Evolutionary conservation across 1,140 invertebrate genomes (phyloP).

Genomic region (Campoletis sonorensis): DNA sequence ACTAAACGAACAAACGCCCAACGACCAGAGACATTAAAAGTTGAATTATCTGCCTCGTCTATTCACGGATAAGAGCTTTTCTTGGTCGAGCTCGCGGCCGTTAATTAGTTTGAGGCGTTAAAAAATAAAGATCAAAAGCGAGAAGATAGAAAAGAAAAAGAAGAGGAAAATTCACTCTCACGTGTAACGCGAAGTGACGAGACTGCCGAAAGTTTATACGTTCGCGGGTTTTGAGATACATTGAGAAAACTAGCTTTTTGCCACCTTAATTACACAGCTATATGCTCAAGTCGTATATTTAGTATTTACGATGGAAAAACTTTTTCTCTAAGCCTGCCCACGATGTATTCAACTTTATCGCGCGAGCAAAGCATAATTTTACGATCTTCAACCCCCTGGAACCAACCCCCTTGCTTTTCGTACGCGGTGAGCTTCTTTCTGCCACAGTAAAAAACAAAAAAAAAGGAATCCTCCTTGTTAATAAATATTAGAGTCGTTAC

Average conservation of each 20-base stretch:
- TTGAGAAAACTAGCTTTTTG: conserved; percentile 37
- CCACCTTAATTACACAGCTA: neutral
- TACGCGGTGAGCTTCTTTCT: neutral
- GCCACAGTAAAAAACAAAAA: neutral
- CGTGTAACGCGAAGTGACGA: neutral
- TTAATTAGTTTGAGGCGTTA: conserved; percentile 48
- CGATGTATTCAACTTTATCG: conserved; percentile 74
- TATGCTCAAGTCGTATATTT: conserved; percentile 28
- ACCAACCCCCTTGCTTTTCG: neutral
- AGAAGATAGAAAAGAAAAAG: neutral
- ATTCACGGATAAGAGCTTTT: conserved; percentile 49
- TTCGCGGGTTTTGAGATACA: conserved; percentile 2
- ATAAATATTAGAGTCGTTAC: conserved; percentile 10
- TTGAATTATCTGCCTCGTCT: conserved; percentile 48
- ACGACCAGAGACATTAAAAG: conserved; percentile 43
- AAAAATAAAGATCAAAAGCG: neutral
- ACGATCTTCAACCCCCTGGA: conserved; percentile 62
- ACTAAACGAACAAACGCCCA: conserved; percentile 38
- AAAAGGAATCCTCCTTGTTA: neutral
- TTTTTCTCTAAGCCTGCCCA: conserved; percentile 69
- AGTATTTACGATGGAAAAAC: conserved; percentile 71
- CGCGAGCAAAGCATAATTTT: conserved; percentile 72
- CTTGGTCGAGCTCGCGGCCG: conserved; percentile 45
- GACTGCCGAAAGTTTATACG: conserved; percentile 36
- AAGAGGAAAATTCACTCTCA: conserved; percentile 31